Evolutionary conservation across 2,888 invertebrate genomes (phyloP).

Genomic region (Aporophyla nigra): DNA sequence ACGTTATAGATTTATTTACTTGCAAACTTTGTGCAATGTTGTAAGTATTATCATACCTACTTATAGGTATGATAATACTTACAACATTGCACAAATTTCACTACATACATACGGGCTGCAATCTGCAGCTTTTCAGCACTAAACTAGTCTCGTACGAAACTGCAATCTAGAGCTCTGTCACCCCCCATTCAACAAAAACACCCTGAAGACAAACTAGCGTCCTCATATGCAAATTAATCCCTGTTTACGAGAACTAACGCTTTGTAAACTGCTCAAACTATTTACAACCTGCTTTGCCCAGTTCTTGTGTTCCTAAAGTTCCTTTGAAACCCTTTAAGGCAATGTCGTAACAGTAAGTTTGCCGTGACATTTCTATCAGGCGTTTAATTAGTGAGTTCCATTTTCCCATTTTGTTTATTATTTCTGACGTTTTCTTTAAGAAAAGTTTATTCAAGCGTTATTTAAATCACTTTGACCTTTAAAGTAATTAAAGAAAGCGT

Average conservation of each 20-base stretch:
- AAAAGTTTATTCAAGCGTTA: constrained; percentile 28
- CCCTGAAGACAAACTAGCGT: constrained; percentile 58
- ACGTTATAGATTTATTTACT: neutral
- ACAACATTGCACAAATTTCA: neutral
- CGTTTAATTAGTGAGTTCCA: constrained; percentile 56
- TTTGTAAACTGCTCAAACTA: constrained; percentile 57
- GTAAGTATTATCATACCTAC: too few relatives aligned
- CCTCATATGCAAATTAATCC: constrained; percentile 56
- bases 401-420: constrained; percentile 47
- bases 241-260: constrained; percentile 56
- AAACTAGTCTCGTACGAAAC: constrained; percentile 23
- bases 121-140: neutral
- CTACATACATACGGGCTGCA: neutral
- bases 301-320: constrained; percentile 51
- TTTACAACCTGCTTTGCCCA: constrained; percentile 36
- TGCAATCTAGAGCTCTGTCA: constrained; percentile 28
- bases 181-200: constrained; percentile 36
- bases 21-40: too few relatives aligned
- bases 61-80: neutral
- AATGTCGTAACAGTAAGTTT: constrained; percentile 60
- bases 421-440: constrained; percentile 30
- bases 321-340: constrained; percentile 61
- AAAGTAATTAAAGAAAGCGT: constrained; percentile 32
- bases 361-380: constrained; percentile 69
- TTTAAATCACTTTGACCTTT: constrained; percentile 39